Evolutionary conservation across 2,113 vertebrate species (phyloP).

Genomic region (Entelurus aequoreus): DNA sequence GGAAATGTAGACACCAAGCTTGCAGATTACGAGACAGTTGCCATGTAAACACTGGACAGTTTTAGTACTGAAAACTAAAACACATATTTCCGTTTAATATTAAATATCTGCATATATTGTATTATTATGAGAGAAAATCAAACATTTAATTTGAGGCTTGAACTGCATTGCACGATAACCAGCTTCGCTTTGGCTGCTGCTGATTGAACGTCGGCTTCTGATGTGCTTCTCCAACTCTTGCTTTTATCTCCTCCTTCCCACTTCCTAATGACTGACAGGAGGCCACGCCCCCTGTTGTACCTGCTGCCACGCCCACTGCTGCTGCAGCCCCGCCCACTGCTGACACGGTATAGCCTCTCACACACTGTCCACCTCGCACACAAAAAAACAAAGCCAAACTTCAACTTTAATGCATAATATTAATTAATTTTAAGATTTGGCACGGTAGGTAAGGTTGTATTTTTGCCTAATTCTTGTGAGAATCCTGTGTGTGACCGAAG

Average conservation of each 20-base stretch:
- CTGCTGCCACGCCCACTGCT: conserved; percentile 31
- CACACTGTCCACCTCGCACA: neutral
- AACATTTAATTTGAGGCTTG: neutral
- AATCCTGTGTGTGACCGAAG: too few species aligned
- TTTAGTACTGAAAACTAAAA: neutral
- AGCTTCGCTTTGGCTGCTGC: conserved; percentile 7
- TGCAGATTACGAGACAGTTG: conserved; percentile 26
- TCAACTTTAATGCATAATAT: too few species aligned
- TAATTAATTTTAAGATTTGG: too few species aligned
- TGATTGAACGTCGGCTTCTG: conserved; percentile 4
- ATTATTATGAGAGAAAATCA: too few species aligned
- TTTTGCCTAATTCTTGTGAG: too few species aligned
- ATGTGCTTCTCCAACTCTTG: conserved; percentile 4
- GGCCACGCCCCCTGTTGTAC: conserved; percentile 29
- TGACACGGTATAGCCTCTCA: conserved; percentile 36
- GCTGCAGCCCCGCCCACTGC: conserved; percentile 34
- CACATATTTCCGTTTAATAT: neutral
- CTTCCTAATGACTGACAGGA: conserved; percentile 40
- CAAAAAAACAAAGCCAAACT: neutral
- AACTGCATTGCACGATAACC: neutral
- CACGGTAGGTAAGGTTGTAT: too few species aligned
- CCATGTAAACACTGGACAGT: neutral
- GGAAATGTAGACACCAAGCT: conserved; percentile 42
- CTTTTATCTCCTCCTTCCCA: conserved; percentile 27
- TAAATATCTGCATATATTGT: neutral